Base-by-base conservation (phyloP, 2,797 vertebrate species). In the Thunnus albacares region DNA sequence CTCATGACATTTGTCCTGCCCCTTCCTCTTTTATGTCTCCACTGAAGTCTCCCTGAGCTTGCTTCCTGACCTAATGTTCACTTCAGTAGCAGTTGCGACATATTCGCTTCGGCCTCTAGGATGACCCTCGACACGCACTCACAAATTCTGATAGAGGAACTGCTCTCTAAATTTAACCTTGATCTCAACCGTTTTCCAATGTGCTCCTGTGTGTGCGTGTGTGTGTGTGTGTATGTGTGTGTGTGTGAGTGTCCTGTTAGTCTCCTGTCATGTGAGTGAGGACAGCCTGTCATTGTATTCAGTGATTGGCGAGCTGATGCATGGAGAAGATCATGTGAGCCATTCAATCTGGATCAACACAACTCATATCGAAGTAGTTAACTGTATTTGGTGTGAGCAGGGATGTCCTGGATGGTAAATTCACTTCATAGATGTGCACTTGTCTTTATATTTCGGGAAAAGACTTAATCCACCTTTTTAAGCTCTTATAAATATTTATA, bases 81-180 rank as follows among this genome's bases (percentile, higher is more conserved):
- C 84, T 79, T 80, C 83, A 81, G 80, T 82, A 56, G 13, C 7
- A 70, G 91, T 94, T 94, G 95, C 95, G 89, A 96, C 95, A 87
- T 92, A 95, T 95, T 96, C 91, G 92, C 92, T 94, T 94, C 91
- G 92, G 96, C 95, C 96, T 95, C 94, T 94, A 93, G 89, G 72
- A 84, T 90, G 90, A 85, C 80, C 90, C 77, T 62, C 63, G 51
- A 63, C 67, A 62, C 79, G 68, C 81, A 45, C 79, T 30, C 67
- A 38, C 53, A 26, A 60, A 78, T 68, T 68, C 65, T 83, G 80
- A 92, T 74, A 87, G 84, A 84, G 88, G 83, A 88, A 89, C 85
- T 66, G 78, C 87, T 83, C 88, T 88, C 93, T 93, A 94, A 92
- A 93, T 92, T 92, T 93, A 94, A 94, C 90, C 84, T 81, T 91